Evolutionary conservation across 2,797 vertebrate genomes (phyloP).

Genomic region (Notolabrus celidotus): DNA sequence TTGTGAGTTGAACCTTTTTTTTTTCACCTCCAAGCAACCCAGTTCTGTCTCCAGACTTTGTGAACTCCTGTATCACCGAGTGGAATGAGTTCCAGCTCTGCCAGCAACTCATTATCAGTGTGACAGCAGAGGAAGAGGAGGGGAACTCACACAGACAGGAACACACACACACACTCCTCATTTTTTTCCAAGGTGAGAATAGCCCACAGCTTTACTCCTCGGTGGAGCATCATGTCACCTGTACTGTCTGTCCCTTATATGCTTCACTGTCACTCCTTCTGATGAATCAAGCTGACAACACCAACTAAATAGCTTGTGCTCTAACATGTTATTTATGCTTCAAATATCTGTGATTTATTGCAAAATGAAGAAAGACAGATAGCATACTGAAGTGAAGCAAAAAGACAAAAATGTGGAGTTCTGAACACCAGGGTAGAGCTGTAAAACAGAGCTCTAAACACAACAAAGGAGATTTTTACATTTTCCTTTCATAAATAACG

Average conservation of each 20-base stretch:
- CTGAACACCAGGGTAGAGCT: no score
- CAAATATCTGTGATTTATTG: neutral
- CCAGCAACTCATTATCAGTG: conserved; percentile 68
- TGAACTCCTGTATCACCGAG: conserved; percentile 53
- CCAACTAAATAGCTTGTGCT: neutral
- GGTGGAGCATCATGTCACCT: conserved; percentile 17
- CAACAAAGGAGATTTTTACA: conserved; percentile 13
- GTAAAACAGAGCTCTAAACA: neutral
- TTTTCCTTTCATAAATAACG: conserved; percentile 22
- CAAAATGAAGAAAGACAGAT: no score
- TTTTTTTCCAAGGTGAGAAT: conserved; percentile 21
- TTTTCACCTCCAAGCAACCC: conserved; percentile 25
- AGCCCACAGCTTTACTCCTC: conserved; percentile 24
- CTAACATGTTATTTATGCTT: neutral
- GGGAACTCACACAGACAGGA: conserved; percentile 29
- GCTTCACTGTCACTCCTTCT: conserved; percentile 18
- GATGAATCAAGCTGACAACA: neutral
- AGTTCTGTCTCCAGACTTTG: conserved; percentile 48
- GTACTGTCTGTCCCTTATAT: neutral
- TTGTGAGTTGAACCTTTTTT: conserved; percentile 47
- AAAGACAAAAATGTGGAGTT: neutral
- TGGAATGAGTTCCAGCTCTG: conserved; percentile 57
- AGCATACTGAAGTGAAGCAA: no score
- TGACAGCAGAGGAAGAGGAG: conserved; percentile 51
- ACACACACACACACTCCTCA: conserved; percentile 10